These are phyloP conservation scores for Ephestia elutella DNA, from an alignment of 1,140 invertebrate species.

Conservation along the genomic window DNA sequence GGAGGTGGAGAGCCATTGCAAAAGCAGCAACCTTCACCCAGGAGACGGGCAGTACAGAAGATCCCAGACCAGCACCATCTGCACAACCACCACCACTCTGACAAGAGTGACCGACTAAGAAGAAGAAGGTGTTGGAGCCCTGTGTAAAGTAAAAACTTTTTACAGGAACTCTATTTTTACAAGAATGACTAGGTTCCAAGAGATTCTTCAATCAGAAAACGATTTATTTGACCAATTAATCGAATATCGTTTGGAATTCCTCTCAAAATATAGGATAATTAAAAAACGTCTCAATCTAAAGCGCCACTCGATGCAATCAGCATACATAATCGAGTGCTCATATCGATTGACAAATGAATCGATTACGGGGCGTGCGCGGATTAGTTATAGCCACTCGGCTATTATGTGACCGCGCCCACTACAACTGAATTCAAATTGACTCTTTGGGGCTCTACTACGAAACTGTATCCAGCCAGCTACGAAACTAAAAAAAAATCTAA, in stretches of 20 bases:
- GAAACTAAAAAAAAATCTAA: neutral
- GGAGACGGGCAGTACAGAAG: no score
- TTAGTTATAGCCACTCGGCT: conserved; percentile 49
- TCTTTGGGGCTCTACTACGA: conserved; percentile 14
- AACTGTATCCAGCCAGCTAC: no score
- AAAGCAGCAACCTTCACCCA: no score
- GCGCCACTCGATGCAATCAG: neutral
- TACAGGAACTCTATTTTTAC: no score
- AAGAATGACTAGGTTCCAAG: no score
- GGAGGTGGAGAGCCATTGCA: no score
- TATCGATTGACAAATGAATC: conserved; percentile 37
- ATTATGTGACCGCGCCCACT: conserved; percentile 40
- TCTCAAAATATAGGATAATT: neutral
- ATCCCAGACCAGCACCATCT: no score
- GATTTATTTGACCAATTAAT: neutral
- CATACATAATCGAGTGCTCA: neutral
- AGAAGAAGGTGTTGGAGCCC: no score
- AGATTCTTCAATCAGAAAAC: neutral
- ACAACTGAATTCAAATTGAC: conserved; percentile 44
- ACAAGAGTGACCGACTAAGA: no score
- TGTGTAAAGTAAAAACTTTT: no score
- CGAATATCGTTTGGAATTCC: neutral
- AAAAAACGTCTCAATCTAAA: conserved; percentile 4
- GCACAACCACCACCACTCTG: no score
- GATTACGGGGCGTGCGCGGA: conserved; percentile 30